Base-by-base conservation (phyloP, 2,888 invertebrate species). In the Branchipolynoe longqiensis region DNA sequence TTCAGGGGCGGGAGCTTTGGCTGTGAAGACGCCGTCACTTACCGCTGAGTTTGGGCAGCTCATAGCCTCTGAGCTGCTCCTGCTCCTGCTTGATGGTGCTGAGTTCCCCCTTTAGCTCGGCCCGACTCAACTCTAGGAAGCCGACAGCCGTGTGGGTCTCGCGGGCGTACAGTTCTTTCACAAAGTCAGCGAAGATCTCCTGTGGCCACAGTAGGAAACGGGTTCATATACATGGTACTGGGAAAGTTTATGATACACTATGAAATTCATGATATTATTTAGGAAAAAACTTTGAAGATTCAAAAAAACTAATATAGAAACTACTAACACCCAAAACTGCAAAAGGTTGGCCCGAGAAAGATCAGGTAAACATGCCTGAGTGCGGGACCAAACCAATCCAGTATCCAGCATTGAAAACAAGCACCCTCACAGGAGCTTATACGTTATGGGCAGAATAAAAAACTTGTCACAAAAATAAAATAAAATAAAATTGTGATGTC, bases 151-250 rank as follows among this genome's bases (percentile, higher is more conserved):
- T 41, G 48, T 41, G 14, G 41, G 28, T 48, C 54, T 78, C 78
- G 18, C 54, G 25, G 48, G 25, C 54, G 28, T 78, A 78, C 22
- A 78, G 54, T 33, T 78, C 78, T 33, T 78, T 14, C 0, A 78
- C 48, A 33, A 78, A 78, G 8, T 78, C 48, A 41, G 28, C 1
- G 54, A 78, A 78, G 25, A 78, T 48, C 14, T 28, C 78, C 78
- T 78, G 48, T 12, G 25, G 25, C 25, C 6, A 18, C n/a, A 25
- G 8, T 2, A 78, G 38, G 25, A 4, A 4, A 31, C 8, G 4
- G 8, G 25, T 8, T 59, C 59, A n/a, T 25, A 59, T 48, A 48
- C 48, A 48, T 14, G 18, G 12, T 18, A 48, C 48, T 48, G 12
- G 18, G 18, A 48, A 8, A 14, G 48, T 18, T 48, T 14, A 48